Percentiles rank a stretch among this genome's conserved stretches.
Evolutionary conservation across 2,888 invertebrate genomes (phyloP).

Genomic region (Parnassius smintheus): DNA sequence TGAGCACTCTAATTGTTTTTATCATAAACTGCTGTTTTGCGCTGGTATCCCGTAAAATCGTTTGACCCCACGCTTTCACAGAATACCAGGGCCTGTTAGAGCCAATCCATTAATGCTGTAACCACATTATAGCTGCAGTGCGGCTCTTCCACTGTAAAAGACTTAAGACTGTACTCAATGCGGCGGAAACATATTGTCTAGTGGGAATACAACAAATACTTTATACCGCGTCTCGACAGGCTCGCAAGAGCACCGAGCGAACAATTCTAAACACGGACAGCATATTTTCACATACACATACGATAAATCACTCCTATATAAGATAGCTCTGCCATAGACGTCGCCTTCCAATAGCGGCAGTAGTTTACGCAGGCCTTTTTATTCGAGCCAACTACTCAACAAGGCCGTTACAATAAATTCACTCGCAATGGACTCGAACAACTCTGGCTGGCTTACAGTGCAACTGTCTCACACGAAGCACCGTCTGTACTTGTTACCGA

Average conservation of each 20-base stretch:
- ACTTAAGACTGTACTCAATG: no score
- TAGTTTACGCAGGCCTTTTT: conserved; percentile 8
- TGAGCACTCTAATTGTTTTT: no score
- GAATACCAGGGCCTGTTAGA: no score
- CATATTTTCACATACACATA: conserved; percentile 15
- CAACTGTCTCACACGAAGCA: neutral
- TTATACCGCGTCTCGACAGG: neutral
- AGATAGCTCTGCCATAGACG: conserved; percentile 9
- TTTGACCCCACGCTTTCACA: no score
- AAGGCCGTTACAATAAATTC: conserved; percentile 42
- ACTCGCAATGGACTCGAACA: conserved; percentile 23
- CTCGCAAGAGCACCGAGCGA: neutral
- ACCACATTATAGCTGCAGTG: no score
- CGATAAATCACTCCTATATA: conserved; percentile 19
- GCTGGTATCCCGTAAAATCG: no score
- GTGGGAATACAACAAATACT: neutral
- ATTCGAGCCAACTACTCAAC: conserved; percentile 15
- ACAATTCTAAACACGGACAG: conserved; percentile 5
- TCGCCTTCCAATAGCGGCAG: conserved; percentile 16
- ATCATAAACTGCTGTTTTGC: no score
- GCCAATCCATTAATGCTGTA: no score
- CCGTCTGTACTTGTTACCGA: neutral
- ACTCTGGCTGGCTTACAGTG: neutral
- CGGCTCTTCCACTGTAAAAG: no score
- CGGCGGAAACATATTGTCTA: no score